Evolutionary conservation across 1,140 invertebrate species (phyloP), one percentile per base, ranked within the genome.

Genomic region (Cecropterus lyciades): DNA sequence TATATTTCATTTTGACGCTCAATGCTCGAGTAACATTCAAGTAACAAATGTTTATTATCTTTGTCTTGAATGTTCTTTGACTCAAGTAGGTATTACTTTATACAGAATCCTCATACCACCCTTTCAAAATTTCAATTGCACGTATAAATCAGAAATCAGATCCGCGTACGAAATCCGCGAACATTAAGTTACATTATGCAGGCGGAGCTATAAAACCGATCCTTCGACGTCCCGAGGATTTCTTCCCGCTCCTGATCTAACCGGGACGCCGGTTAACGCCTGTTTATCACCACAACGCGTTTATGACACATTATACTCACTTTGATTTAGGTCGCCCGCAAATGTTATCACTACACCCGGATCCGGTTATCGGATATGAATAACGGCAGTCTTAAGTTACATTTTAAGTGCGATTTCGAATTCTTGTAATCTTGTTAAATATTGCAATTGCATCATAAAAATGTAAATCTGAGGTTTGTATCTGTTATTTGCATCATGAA

Each of bases 161-260:
- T 49, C 27, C 30, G 45, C 45, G 13, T 14, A 30, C 33, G 30
- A 55, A 49, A 59, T 42, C 57, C 59, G 9, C 60, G 52, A 53
- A 74, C 74, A 85, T 87, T 85, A 87, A 82, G 69, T 77, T 56
- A 74, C 74, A 85, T 87, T 86, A 87, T 85, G 73, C 79, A 64
- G 63, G 53, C 62, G 67, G 68, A 55, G 79, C 80, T 70, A 88
- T 88, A 88, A 86, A 88, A 77, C 43, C 55, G 46, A 85, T 85
- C 84, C 80, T 72, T 75, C 72, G 69, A 74, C 74, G 73, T 81
- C 66, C 72, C 30, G 65, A 70, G 84, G 83, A 87, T 86, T 82
- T 80, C 75, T 79, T 72, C 73, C 73, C 79, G 24, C 59, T n/a
- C 55, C 67, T 70, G 72, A 79, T 83, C 71, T 77, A 66, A 69